Evolutionary conservation across 35 echinoderm and acorn worm genomes (phyloP), one percentile per base, ranked within the genome.

Genomic region (Anneissia japonica): DNA sequence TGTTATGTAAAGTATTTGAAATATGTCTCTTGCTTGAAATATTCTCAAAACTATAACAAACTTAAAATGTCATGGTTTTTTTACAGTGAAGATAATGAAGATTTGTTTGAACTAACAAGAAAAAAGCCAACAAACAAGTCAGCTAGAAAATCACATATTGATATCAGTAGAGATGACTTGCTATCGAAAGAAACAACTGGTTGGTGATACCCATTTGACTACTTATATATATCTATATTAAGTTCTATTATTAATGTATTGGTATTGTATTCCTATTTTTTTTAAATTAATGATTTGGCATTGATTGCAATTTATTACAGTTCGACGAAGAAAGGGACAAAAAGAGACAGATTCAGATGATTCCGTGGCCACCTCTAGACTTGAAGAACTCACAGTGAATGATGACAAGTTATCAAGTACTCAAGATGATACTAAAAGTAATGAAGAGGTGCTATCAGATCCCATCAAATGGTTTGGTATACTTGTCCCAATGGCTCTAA

Each of bases 391-490:
- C 23, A 39, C 35, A 30, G 17, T 81, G 0, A 38, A 4, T 38
- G 77, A 79, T 79, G 79, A 64, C 51, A 64, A 64, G 5, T 12
- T 26, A 26, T 2, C 51, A 64, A 19, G 10, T 51, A 35, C 0
- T 30, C 14, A 32, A 30, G 81, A 55, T 55, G 33, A 1, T 33
- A 26, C 12, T 36, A 35, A 51, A 72, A 40, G 33, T 72, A 39
- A 77, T 43, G 74, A 45, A 46, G 23, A 28, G 13, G 30, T 74
- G 4, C 12, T 75, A 13, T n/a, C 75, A 81, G 89, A 91, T 46
- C 89, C 89, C 28, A 64, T 91, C 35, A 46, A 38, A 2, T 91
- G 89, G 89, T 91, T 91, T 82, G 89, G 89, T 19, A 78, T 91
- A 10, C 74, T 91, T 12, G 89, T 91, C 2, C 89, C 89, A 75